Conservation (phyloP, 2,113 vertebrate species). For the Orycteropus afer region DNA sequence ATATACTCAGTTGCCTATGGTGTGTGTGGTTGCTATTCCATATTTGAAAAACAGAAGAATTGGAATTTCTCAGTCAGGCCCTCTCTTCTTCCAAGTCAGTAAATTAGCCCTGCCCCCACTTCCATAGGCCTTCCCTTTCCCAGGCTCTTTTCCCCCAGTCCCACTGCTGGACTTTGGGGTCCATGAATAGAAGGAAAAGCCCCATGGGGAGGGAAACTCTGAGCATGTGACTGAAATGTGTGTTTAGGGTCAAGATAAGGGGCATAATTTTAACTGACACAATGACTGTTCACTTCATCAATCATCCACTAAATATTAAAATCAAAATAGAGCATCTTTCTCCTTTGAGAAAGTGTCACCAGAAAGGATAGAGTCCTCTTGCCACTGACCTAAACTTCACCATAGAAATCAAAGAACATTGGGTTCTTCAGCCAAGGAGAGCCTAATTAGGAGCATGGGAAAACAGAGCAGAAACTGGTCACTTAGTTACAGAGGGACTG, state of each 20-base stretch:
- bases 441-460: not conserved
- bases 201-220: not conserved
- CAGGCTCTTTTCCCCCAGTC: not conserved
- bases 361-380: not conserved
- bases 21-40: not conserved
- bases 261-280: not conserved
- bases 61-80: not conserved
- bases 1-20: not conserved
- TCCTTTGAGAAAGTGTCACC: not conserved
- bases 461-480: not conserved
- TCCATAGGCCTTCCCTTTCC: not conserved
- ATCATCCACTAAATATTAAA: slow-evolving; percentile 1
- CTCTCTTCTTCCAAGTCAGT: not conserved
- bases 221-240: not conserved
- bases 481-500: not conserved
- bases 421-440: not conserved
- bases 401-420: slow-evolving; percentile 26
- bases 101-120: not conserved
- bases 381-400: not conserved
- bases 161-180: not conserved
- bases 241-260: not conserved
- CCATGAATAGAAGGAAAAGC: not conserved
- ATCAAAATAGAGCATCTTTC: not conserved
- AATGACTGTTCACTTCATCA: not conserved
- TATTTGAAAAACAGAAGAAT: slow-evolving; percentile 42